Evolutionary conservation across 2,797 vertebrate species (phyloP).

Genomic region (Monodelphis domestica): DNA sequence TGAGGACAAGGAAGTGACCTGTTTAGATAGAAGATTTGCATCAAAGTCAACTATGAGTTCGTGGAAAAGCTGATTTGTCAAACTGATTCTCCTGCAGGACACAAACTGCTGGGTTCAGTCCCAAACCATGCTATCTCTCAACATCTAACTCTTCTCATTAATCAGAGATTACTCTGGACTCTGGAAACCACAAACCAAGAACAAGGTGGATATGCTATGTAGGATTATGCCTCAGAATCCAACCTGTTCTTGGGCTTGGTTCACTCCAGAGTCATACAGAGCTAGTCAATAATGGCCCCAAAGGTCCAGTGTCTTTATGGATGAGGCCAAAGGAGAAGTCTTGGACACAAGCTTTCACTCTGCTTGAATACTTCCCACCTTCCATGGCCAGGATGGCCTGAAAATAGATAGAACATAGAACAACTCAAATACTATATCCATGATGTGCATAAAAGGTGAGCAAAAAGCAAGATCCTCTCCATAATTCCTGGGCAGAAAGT

Average conservation of each 20-base stretch:
- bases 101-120: no score
- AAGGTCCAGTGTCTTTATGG: background rate
- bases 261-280: background rate
- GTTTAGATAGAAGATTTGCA: background rate
- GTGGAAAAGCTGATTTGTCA: background rate
- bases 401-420: background rate
- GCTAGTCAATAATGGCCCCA: background rate
- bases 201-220: background rate
- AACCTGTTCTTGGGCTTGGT: background rate
- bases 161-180: background rate
- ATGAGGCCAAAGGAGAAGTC: slow-evolving; percentile 5
- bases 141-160: background rate
- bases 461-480: background rate
- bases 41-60: background rate
- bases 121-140: background rate
- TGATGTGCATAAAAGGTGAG: background rate
- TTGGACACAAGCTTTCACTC: slow-evolving; percentile 1
- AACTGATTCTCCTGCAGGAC: background rate
- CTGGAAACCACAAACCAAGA: background rate
- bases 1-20: background rate
- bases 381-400: background rate
- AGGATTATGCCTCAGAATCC: background rate
- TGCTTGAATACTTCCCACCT: background rate
- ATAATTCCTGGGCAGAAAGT: slow-evolving; percentile 42
- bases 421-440: background rate